phyloP scores from a whole-genome alignment of 2,888 invertebrate genomes.

The Drosophila hawaiiensis region DNA sequence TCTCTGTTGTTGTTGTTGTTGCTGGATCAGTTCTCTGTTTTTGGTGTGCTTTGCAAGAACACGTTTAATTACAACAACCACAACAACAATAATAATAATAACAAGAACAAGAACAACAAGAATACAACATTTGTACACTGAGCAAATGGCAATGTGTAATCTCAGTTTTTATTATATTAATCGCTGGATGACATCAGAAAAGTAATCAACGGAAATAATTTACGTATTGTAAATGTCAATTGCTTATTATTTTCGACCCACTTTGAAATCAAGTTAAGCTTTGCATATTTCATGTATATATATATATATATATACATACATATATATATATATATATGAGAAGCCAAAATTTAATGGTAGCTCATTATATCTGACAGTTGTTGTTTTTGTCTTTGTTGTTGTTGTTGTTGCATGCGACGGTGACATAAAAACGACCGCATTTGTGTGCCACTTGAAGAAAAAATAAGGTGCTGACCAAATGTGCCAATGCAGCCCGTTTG shows the following conservation, averaged over 20 bases:
- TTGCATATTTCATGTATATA: neutral
- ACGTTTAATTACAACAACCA: conserved; percentile 25
- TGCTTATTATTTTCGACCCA: conserved; percentile 4
- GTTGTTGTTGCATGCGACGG: conserved; percentile 52
- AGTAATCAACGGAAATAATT: neutral
- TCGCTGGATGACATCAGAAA: neutral
- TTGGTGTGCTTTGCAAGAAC: conserved; percentile 18
- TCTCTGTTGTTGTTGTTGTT: neutral
- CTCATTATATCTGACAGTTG: conserved; percentile 22
- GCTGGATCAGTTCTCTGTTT: conserved; percentile 7
- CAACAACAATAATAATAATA: too few species aligned
- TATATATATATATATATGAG: neutral
- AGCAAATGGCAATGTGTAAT: conserved; percentile 1
- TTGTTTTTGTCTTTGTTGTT: conserved; percentile 6
- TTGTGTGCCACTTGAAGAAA: conserved; percentile 49
- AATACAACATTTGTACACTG: conserved; percentile 23
- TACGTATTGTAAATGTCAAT: neutral
- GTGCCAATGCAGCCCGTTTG: conserved; percentile 41
- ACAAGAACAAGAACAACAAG: neutral
- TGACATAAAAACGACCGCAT: conserved; percentile 50
- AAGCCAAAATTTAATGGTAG: conserved; percentile 16
- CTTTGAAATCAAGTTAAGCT: conserved; percentile 13
- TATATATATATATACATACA: neutral
- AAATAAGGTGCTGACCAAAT: conserved; percentile 47
- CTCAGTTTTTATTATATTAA: neutral